Percentiles rank a stretch among this genome's conserved stretches.
phyloP scores from a whole-genome alignment of 2,113 vertebrate genomes.

The Psophia crepitans region DNA sequence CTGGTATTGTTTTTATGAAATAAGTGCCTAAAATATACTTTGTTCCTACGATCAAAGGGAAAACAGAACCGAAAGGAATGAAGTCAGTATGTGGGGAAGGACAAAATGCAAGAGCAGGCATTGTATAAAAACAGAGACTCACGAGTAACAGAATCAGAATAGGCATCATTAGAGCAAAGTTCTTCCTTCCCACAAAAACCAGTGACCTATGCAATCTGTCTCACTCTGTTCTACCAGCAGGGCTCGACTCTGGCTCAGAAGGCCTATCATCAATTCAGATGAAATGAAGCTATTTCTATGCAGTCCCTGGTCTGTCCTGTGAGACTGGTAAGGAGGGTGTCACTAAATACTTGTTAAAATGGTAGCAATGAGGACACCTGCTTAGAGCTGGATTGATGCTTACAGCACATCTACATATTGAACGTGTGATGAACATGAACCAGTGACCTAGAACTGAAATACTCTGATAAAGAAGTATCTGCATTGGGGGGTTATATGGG shows the following conservation, averaged over 20 bases:
- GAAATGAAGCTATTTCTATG: neutral
- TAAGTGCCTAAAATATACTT: neutral
- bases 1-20: neutral
- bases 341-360: neutral
- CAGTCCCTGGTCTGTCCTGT: neutral
- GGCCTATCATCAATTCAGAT: neutral
- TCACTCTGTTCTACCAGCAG: neutral
- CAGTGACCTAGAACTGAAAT: neutral
- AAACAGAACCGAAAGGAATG: neutral
- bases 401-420: neutral
- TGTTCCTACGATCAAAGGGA: neutral
- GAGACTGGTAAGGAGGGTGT: neutral
- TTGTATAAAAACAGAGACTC: neutral
- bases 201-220: neutral
- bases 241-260: neutral
- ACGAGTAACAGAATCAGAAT: neutral
- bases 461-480: neutral
- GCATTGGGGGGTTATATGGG: neutral
- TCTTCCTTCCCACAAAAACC: rapidly evolving
- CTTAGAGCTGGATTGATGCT: neutral
- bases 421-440: neutral
- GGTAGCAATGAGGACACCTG: neutral
- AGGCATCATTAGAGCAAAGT: neutral
- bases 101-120: neutral
- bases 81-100: neutral